Evolutionary conservation across 2,113 vertebrate species (phyloP), one percentile per base, ranked within the genome.

Genomic region (Piprites chloris): DNA sequence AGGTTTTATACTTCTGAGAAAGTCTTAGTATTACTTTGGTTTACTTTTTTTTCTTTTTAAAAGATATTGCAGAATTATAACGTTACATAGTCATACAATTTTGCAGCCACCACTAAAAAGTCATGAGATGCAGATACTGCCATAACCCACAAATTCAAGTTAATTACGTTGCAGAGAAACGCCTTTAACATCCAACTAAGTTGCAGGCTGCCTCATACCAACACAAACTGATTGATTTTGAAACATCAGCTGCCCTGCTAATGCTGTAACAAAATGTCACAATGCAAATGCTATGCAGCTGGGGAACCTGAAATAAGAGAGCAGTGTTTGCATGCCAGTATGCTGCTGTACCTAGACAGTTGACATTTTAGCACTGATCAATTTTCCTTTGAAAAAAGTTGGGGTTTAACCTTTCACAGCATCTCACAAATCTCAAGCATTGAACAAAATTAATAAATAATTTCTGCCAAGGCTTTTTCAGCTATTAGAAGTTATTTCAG

Each of bases 191-290:
- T 52, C 72, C 63, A 84, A 35, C 72, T 56, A 69, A 85, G 35
- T 73, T 84, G 32, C 72, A 47, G 35, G 56, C 83, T 95, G 62
- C 56, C 66, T 86, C 23, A 6, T 32, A 86, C 78, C 88, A 93
- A 89, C 53, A 91, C 84, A 88, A 94, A 35, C 47, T 6, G 79
- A 97, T 92, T 96, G 95, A 97, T 97, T 94, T 96, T 93, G 95
- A 97, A 98, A 96, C 96, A 95, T 83, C 85, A 81, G 93, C 90
- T 82, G 65, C n/a, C 77, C 93, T 85, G 85, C 94, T 97, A 97
- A 97, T 83, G 89, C 77, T 96, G 93, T 76, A 96, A 92, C 84
- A 95, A 98, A 98, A 98, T 98, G 97, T 97, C 96, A 97, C 93
- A 90, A 97, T 97, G 97, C 95, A 98, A 98, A 98, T 97, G 83